These are phyloP conservation scores for Caenorhabditis remanei DNA, from an alignment of 1,140 invertebrate species.

Conservation along the genomic window DNA sequence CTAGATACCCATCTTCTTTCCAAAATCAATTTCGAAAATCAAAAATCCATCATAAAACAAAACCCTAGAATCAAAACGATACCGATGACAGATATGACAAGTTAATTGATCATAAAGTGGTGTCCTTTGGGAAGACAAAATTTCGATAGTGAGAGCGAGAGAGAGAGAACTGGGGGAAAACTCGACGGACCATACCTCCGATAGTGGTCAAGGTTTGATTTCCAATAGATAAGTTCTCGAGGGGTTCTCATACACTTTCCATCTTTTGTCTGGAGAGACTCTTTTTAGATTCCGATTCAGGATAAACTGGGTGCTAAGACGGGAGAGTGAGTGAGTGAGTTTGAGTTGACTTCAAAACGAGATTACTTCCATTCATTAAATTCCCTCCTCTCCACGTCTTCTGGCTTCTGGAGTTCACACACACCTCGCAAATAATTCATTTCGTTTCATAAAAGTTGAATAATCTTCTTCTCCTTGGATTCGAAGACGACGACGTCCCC, in stretches of 20 bases:
- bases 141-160: not conserved
- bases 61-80: not conserved
- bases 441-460: slow-evolving; percentile 51
- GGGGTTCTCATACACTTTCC: not conserved
- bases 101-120: slow-evolving; percentile 45
- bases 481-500: too few relatives aligned
- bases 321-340: not conserved
- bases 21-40: not conserved
- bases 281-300: not conserved
- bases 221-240: not conserved
- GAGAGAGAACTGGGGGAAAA: not conserved
- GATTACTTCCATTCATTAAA: slow-evolving; percentile 48
- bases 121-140: not conserved
- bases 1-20: not conserved
- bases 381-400: not conserved
- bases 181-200: slow-evolving; percentile 7
- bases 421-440: slow-evolving; percentile 28
- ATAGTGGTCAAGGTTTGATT: not conserved
- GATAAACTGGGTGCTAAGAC: not conserved
- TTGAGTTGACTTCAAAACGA: not conserved
- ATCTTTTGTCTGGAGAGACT: not conserved
- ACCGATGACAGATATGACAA: not conserved
- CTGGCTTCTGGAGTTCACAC: slow-evolving; percentile 25
- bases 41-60: not conserved
- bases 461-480: slow-evolving; percentile 13